Percentiles rank a stretch among this genome's conserved stretches.
These are phyloP conservation scores for Thumatha senex DNA, from an alignment of 2,888 invertebrate genomes.

Conservation along the genomic window DNA sequence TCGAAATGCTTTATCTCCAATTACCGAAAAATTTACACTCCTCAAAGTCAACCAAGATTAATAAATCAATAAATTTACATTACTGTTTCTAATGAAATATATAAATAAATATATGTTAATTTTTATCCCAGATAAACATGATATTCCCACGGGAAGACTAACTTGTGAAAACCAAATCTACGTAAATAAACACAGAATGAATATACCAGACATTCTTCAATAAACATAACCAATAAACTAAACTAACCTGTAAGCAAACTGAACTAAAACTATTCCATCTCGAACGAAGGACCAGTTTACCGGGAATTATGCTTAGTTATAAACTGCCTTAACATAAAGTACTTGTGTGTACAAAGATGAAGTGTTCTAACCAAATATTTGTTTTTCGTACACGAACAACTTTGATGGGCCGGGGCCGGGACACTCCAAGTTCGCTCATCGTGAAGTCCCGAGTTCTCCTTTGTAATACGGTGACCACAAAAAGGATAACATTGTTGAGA, in stretches of 20 bases:
- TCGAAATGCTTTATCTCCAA: too few relatives aligned
- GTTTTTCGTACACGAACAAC: conserved; percentile 27
- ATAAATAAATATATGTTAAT: too few relatives aligned
- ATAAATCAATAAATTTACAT: too few relatives aligned
- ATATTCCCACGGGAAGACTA: too few relatives aligned
- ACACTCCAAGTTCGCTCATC: conserved; percentile 25
- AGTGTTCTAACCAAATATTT: conserved; percentile 33
- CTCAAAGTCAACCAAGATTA: too few relatives aligned
- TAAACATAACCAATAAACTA: background rate
- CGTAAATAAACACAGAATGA: too few relatives aligned
- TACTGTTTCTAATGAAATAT: too few relatives aligned
- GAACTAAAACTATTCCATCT: conserved; percentile 7
- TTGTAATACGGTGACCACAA: conserved; percentile 12
- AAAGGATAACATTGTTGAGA: conserved; percentile 4
- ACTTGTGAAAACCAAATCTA: too few relatives aligned
- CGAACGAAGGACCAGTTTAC: conserved; percentile 4
- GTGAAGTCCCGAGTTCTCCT: conserved; percentile 8
- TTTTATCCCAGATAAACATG: too few relatives aligned
- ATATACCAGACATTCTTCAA: background rate
- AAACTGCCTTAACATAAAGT: conserved; percentile 28
- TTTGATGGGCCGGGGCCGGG: conserved; percentile 23
- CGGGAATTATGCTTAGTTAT: conserved; percentile 12
- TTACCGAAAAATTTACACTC: too few relatives aligned
- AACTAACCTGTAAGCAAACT: conserved; percentile 1
- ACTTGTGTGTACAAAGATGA: conserved; percentile 24